Percentiles rank a stretch among this genome's conserved stretches.
phyloP scores from a whole-genome alignment of 37 sponge, comb jelly and placozoan species.

The Theonella swinhoei region DNA sequence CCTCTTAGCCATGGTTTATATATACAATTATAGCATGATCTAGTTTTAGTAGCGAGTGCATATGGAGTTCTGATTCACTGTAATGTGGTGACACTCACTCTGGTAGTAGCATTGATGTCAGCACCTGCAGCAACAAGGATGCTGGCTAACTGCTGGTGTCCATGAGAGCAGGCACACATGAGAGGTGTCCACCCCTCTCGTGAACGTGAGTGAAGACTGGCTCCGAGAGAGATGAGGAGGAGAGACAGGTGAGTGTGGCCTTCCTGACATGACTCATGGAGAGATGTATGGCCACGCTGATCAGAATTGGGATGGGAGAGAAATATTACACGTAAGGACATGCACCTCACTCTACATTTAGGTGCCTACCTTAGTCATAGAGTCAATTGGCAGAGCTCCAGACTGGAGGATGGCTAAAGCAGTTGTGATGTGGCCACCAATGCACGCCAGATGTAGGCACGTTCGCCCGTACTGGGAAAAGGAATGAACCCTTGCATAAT shows the following conservation, averaged over 20 bases:
- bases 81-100: too few species aligned
- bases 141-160: slow-evolving; percentile 47
- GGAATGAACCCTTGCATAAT: not conserved
- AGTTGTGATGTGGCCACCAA: slow-evolving; percentile 52
- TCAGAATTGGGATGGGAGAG: too few species aligned
- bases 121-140: slow-evolving; percentile 56
- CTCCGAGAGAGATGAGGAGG: slow-evolving; percentile 61
- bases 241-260: slow-evolving; percentile 45
- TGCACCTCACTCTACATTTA: too few species aligned
- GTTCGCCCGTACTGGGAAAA: slow-evolving; percentile 53
- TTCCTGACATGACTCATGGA: slow-evolving; percentile 71
- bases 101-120: slow-evolving; percentile 49
- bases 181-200: slow-evolving; percentile 74
- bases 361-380: slow-evolving; percentile 32
- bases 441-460: slow-evolving; percentile 53
- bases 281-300: slow-evolving; percentile 69
- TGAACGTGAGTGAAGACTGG: slow-evolving; percentile 24
- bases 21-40: too few species aligned
- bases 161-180: slow-evolving; percentile 67
- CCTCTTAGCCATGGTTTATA: too few species aligned
- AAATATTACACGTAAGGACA: not conserved
- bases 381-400: slow-evolving; percentile 29
- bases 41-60: too few species aligned
- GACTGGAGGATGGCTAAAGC: slow-evolving; percentile 45
- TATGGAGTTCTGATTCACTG: too few species aligned